Evolutionary conservation across 2,113 vertebrate species (phyloP), one percentile per base, ranked within the genome.

Genomic region (Phrynocephalus versicolor): DNA sequence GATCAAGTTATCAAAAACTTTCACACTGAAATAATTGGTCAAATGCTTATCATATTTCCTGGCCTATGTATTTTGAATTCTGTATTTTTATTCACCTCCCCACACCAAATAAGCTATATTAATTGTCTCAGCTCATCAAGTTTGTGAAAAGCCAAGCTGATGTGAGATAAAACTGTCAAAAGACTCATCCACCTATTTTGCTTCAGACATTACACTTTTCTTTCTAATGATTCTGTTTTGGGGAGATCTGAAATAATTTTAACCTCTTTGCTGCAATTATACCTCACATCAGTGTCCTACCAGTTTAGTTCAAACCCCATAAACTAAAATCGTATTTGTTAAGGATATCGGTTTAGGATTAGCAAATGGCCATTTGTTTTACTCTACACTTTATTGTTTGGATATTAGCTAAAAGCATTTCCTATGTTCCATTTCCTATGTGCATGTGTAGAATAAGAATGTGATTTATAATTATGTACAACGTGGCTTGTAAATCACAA

Each of bases 191-290:
- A 55, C 27, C n/a, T 69, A 15, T 60, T 39, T 35, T 79, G 35
- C 30, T 23, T 33, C 41, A 33, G 67, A 9, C 41, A 51, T 33
- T 69, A 69, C 67, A n/a, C 45, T 55, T 76, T 55, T 81, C 27
- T 81, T 27, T 67, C n/a, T n/a, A n/a, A n/a, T 69, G 33, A 62
- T 79, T 58, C 33, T 39, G 67, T 81, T 81, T 1, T 51, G 41
- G n/a, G 19, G 62, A 39, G 62, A 39, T 65, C 65, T 65, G 78
- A 65, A 81, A 81, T 51, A 81, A 81, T 81, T 45, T 81, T 81
- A 45, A 81, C 37, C 62, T 67, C 12, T 30, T n/a, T 80, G 73
- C 14, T 30, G 13, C 30, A n/a, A 27, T 75, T 75, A 18, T 15
- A 57, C 74, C 51, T 77, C 74, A 57, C 45, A 77, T 51, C 55